A percentile compares a stretch with the other conserved stretches of the same genome.
phyloP scores from a whole-genome alignment of 2,113 vertebrate genomes.

The Phoenicopterus ruber region DNA sequence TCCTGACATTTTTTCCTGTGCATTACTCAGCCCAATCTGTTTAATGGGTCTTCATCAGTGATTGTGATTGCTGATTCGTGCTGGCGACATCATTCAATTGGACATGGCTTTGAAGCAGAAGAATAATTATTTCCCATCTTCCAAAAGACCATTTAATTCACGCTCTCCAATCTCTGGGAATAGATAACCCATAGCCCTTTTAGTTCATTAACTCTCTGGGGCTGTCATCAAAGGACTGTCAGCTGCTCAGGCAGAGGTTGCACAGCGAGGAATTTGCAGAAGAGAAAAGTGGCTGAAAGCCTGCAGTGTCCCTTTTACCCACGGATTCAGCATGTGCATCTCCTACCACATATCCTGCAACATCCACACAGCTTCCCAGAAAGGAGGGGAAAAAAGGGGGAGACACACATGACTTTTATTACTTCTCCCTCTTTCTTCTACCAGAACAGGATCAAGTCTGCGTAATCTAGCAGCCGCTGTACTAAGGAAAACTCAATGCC shows the following conservation, averaged over 20 bases:
- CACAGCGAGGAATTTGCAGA: not conserved
- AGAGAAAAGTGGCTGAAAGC: not conserved
- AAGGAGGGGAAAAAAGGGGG: not conserved
- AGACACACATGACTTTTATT: not conserved
- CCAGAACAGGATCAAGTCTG: not conserved
- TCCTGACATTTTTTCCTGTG: slow-evolving; percentile 55
- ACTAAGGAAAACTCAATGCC: not conserved
- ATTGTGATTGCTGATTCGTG: slow-evolving; percentile 65
- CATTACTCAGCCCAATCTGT: slow-evolving; percentile 69
- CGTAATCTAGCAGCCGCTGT: not conserved
- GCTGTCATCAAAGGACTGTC: slow-evolving; percentile 55
- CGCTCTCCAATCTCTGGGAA: slow-evolving; percentile 58
- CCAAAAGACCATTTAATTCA: slow-evolving; percentile 68
- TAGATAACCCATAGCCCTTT: slow-evolving; percentile 59
- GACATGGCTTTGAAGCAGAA: slow-evolving; percentile 71
- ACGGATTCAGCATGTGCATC: not conserved
- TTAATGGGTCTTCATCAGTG: slow-evolving; percentile 71
- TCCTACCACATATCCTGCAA: not conserved
- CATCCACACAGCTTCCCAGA: not conserved
- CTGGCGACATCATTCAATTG: slow-evolving; percentile 69
- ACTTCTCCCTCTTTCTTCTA: not conserved
- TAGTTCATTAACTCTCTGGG: slow-evolving; percentile 59
- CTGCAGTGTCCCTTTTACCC: not conserved
- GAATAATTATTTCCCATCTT: slow-evolving; percentile 72
- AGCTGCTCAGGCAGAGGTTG: slow-evolving; percentile 1